These are phyloP conservation scores for Passerculus sandwichensis DNA, from an alignment of 2,797 vertebrate species.

Conservation along the genomic window DNA sequence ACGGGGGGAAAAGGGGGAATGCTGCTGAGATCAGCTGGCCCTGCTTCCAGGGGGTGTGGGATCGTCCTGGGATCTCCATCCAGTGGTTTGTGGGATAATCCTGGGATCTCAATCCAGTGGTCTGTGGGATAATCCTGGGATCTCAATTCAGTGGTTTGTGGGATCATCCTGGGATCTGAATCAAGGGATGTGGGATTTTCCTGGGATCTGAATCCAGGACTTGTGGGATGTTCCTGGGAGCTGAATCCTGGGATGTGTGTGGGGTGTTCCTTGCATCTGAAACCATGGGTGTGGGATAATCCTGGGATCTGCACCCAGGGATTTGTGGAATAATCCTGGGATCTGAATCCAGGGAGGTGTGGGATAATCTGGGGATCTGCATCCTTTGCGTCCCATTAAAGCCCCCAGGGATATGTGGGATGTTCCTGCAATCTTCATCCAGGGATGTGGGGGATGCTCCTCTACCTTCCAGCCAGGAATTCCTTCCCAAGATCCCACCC, in stretches of 20 bases:
- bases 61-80: not conserved
- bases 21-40: not conserved
- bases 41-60: rapidly evolving
- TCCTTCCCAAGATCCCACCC: not conserved
- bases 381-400: not conserved
- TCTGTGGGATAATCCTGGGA: rapidly evolving
- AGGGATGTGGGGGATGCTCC: not conserved
- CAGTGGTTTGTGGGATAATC: rapidly evolving
- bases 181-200: rapidly evolving
- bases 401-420: not conserved
- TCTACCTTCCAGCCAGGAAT: not conserved
- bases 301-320: not conserved
- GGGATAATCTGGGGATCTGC: not conserved
- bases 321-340: not conserved
- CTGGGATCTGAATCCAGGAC: not conserved
- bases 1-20: not conserved
- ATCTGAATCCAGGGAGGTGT: rapidly evolving
- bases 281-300: too few species aligned
- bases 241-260: too few species aligned
- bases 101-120: not conserved
- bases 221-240: rapidly evolving
- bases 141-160: too few species aligned
- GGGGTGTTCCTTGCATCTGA: not conserved
- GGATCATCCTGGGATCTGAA: not conserved
- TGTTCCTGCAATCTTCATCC: not conserved